Conservation (phyloP, 2,797 vertebrate species). For the Centropyge bicolor region DNA sequence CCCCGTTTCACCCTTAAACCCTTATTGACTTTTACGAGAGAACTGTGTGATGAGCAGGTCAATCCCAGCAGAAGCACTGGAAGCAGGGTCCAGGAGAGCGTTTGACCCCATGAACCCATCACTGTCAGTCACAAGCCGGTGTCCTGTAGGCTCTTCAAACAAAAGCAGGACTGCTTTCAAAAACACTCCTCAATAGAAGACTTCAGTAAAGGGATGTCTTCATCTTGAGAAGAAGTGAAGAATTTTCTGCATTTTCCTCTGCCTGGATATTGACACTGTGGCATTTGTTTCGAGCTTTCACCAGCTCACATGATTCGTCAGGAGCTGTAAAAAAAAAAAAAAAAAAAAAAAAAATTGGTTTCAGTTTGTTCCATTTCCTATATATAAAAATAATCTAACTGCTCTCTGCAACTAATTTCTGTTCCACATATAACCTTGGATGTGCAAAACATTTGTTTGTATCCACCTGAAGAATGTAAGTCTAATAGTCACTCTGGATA, state of each 20-base stretch:
- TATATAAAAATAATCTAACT: not conserved
- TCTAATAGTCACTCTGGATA: too few relatives aligned
- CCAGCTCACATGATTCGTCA: constrained; percentile 1
- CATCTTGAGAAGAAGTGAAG: not conserved
- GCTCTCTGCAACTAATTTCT: not conserved
- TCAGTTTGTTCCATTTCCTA: not conserved
- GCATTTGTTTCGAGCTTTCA: not conserved
- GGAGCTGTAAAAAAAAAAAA: constrained; percentile 43
- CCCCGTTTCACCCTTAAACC: constrained; percentile 92
- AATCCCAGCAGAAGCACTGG: constrained; percentile 69
- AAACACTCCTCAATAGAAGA: not conserved
- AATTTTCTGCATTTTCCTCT: not conserved
- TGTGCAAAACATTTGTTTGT: too few relatives aligned
- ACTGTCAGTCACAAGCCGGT: not conserved
- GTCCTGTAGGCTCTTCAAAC: not conserved
- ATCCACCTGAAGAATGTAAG: too few relatives aligned
- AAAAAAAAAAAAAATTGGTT: too few relatives aligned
- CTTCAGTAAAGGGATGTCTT: not conserved
- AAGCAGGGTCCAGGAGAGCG: constrained; percentile 45
- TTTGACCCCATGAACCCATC: constrained; percentile 63
- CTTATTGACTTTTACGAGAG: constrained; percentile 89
- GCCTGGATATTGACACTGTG: not conserved
- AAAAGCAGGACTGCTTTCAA: not conserved
- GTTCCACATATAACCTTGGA: not conserved
- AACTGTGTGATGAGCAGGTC: constrained; percentile 56